Conservation (phyloP, 2,888 invertebrate species). For the Dilophus febrilis region DNA sequence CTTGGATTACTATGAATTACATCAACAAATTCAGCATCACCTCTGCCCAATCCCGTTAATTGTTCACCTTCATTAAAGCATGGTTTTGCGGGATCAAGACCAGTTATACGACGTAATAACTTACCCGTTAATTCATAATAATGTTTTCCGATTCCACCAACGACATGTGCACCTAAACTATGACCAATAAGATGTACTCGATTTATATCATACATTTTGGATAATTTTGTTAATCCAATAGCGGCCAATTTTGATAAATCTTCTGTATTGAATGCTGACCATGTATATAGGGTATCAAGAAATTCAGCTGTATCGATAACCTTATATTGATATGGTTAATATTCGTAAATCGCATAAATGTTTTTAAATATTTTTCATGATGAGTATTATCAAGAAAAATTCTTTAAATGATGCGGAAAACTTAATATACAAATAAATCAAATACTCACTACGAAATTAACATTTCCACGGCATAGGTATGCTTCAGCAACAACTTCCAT, state of each 20-base stretch:
- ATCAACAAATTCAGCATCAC: conserved; percentile 19
- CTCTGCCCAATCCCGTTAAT: conserved; percentile 15
- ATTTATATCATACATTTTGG: conserved; percentile 3
- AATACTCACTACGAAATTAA: conserved; percentile 25
- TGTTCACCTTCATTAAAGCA: conserved; percentile 18
- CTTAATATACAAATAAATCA: neutral
- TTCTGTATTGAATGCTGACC: conserved; percentile 10
- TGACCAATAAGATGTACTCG: conserved; percentile 18
- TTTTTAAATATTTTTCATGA: too few species aligned
- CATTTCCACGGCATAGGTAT: conserved; percentile 23
- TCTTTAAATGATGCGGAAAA: too few species aligned
- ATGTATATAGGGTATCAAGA: conserved; percentile 10
- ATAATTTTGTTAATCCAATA: conserved; percentile 3
- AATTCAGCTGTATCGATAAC: neutral
- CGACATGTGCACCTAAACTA: conserved; percentile 26
- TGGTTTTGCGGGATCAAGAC: conserved; percentile 26
- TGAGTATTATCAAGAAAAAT: too few species aligned
- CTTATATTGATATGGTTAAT: neutral
- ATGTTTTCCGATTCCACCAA: conserved; percentile 21
- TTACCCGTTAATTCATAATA: conserved; percentile 19
- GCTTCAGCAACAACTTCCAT: conserved; percentile 11
- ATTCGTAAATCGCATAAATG: neutral
- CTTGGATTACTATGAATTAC: conserved; percentile 16
- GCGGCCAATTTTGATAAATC: conserved; percentile 7
- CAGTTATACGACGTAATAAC: conserved; percentile 22